phyloP scores from a whole-genome alignment of 2,888 invertebrate species.

The Mimas tiliae region DNA sequence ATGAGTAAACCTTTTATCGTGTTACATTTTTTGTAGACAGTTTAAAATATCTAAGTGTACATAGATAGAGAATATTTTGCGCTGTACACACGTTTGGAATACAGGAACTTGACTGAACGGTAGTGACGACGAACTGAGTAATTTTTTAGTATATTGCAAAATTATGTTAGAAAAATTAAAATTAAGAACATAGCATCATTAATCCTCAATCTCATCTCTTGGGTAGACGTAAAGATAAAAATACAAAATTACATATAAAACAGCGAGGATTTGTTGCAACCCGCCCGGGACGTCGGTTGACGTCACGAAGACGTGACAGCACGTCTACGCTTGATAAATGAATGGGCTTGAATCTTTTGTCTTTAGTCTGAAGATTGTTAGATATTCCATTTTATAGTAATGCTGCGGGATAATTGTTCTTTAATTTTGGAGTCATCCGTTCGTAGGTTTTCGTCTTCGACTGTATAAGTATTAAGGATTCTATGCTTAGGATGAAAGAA shows the following conservation, averaged over 20 bases:
- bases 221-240: conserved; percentile 11
- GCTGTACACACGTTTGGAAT: too few relatives aligned
- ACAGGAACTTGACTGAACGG: too few relatives aligned
- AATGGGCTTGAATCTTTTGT: conserved; percentile 34
- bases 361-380: conserved; percentile 18
- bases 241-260: conserved; percentile 22
- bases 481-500: too few relatives aligned
- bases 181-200: too few relatives aligned
- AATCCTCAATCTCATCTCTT: conserved; percentile 2
- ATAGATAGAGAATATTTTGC: too few relatives aligned
- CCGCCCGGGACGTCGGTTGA: conserved; percentile 27
- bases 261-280: conserved; percentile 23
- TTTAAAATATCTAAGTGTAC: too few relatives aligned
- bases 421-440: background rate
- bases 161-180: background rate
- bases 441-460: background rate
- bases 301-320: conserved; percentile 46
- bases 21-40: too few relatives aligned
- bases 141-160: too few relatives aligned
- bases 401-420: conserved; percentile 1
- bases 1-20: too few relatives aligned
- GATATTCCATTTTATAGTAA: conserved; percentile 14
- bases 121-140: too few relatives aligned
- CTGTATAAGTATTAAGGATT: background rate
- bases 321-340: conserved; percentile 58